A percentile compares a stretch with the other conserved stretches of the same genome.
Conservation (phyloP, 1,140 invertebrate genomes). For the Lordiphosa stackelbergi region DNA sequence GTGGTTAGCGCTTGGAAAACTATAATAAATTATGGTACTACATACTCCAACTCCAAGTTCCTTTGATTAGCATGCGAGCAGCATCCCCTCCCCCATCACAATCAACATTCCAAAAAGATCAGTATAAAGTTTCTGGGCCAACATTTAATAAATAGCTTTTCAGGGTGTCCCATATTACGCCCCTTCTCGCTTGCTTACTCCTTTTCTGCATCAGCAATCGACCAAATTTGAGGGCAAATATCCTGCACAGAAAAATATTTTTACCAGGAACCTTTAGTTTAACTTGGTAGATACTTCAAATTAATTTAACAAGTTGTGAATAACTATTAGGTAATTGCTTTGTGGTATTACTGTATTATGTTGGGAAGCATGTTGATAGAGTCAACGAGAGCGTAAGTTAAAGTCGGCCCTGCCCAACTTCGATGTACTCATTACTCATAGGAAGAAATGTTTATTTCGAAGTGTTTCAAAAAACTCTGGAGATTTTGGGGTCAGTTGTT, state of each 20-base stretch:
- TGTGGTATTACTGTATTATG: too few relatives aligned
- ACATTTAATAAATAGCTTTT: slow-evolving; percentile 64
- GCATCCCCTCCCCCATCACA: not conserved
- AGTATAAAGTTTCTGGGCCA: slow-evolving; percentile 18
- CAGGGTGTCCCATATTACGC: slow-evolving; percentile 6
- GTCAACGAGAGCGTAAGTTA: too few relatives aligned
- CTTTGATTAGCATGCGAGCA: slow-evolving; percentile 66
- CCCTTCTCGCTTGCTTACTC: not conserved
- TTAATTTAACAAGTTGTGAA: slow-evolving; percentile 14
- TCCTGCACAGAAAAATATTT: slow-evolving; percentile 5
- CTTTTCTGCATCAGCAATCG: slow-evolving; percentile 6
- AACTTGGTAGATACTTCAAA: not conserved
- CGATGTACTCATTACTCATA: too few relatives aligned
- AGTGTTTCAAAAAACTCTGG: too few relatives aligned
- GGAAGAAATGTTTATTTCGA: too few relatives aligned
- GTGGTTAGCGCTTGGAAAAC: slow-evolving; percentile 61
- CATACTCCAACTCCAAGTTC: slow-evolving; percentile 35
- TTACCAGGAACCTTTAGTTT: slow-evolving; percentile 13
- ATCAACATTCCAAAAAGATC: not conserved
- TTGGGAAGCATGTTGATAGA: too few relatives aligned
- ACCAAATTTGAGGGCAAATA: slow-evolving; percentile 45
- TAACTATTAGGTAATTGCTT: too few relatives aligned
- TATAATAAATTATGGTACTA: slow-evolving; percentile 73
- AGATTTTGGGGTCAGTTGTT: too few relatives aligned
- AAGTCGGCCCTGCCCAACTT: too few relatives aligned